Base-by-base conservation (phyloP, 2,888 invertebrate genomes). In the Strigamia transsilvanica region DNA sequence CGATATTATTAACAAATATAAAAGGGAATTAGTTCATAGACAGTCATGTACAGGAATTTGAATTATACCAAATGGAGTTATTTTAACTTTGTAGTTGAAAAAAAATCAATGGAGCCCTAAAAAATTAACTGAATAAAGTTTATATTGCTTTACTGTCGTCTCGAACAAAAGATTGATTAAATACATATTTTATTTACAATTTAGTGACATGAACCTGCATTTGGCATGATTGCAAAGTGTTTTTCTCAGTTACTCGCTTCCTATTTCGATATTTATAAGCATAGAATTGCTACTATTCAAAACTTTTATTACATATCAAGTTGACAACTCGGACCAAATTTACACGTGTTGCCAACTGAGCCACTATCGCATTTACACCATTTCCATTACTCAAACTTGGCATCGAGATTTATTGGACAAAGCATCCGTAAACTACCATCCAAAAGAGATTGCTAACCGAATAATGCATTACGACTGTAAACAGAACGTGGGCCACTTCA, bases 301-400 rank as follows among this genome's bases (percentile, higher is more conserved):
- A 61, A 61, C 21, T 61, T 61, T 61, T 61, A 61, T 23, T 61
- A 23, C 61, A 61, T 61, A 21, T 23, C 61, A 61, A 61, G 61
- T 61, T 61, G 61, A 61, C 61, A 61, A 61, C 61, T 61, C 23
- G 6, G 61, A 9, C 21, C 61, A 61, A 61, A 61, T 61, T 61
- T 61, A 61, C 61, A 61, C 61, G 23, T 61, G 61, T 61, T 61
- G 61, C 61, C 61, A 61, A 61, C n/a, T 61, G 61, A 61, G 23
- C 61, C 61, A 61, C 61, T 61, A 61, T 61, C 61, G 23, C 61
- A 61, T 61, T 61, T 61, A 61, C 61, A 61, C 61, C 61, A 61
- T 61, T 61, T 61, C 61, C 61, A 61, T 61, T 61, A 61, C 61
- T 61, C 61, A 61, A 61, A 61, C 61, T 61, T 61, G 61, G 61